These are phyloP conservation scores for Tipula vernalis DNA, from an alignment of 2,888 invertebrate species.

Conservation along the genomic window DNA sequence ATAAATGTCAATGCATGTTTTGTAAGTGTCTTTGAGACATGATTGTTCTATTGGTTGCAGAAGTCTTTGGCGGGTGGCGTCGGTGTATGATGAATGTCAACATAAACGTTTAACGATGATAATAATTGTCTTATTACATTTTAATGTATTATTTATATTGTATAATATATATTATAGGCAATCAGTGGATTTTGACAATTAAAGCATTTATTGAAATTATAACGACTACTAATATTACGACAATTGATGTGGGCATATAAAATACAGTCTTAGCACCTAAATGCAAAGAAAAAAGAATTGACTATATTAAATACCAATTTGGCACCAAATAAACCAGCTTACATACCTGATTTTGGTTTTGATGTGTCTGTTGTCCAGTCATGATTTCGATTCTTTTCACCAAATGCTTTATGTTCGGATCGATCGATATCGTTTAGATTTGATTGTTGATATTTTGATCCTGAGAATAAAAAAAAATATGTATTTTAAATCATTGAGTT, in stretches of 20 bases:
- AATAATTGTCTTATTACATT: neutral
- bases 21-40: neutral
- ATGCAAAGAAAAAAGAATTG: neutral
- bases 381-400: conserved; percentile 43
- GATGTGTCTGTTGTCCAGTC: conserved; percentile 40
- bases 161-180: neutral
- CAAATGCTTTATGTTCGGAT: conserved; percentile 58
- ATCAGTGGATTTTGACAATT: neutral
- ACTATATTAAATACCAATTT: neutral
- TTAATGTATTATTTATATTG: neutral
- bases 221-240: neutral
- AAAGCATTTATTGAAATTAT: neutral
- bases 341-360: conserved; percentile 24
- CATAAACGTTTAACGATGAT: neutral
- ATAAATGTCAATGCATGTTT: neutral
- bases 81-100: neutral
- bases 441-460: conserved; percentile 56
- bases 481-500: neutral
- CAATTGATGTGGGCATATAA: neutral
- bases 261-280: neutral
- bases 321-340: too few relatives aligned
- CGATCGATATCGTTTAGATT: conserved; percentile 68
- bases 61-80: neutral
- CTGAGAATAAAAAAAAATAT: conserved; percentile 30
- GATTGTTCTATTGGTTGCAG: neutral